Conservation (phyloP, 2,888 invertebrate species). For the Rambutsinella grinnellia region DNA sequence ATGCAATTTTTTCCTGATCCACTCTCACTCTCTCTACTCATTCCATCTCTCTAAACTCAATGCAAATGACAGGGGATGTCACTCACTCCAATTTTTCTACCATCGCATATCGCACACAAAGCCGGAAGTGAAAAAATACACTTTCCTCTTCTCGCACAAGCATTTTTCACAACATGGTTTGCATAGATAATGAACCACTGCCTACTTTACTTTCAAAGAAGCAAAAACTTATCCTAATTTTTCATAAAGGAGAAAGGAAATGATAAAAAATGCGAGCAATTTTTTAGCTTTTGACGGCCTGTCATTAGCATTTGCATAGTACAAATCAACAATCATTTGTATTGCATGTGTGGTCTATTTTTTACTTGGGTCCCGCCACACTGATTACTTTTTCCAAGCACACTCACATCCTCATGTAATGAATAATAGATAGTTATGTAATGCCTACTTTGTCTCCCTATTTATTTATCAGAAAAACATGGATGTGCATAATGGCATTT, state of each 20-base stretch:
- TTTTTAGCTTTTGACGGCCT: slow-evolving; percentile 32
- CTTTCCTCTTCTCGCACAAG: background rate
- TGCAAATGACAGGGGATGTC: background rate
- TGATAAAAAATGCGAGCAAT: slow-evolving; percentile 18
- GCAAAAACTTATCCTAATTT: slow-evolving; percentile 22
- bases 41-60: background rate
- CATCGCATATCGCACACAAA: background rate
- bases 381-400: background rate
- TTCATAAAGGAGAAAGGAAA: slow-evolving; percentile 17
- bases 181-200: slow-evolving; percentile 26
- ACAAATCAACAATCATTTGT: slow-evolving; percentile 13
- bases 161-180: slow-evolving; percentile 13
- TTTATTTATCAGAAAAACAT: background rate
- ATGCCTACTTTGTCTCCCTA: background rate
- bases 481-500: background rate
- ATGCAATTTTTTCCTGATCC: background rate
- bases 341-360: slow-evolving; percentile 17
- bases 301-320: slow-evolving; percentile 43
- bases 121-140: slow-evolving; percentile 31
- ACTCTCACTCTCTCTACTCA: background rate
- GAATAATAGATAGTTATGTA: slow-evolving; percentile 29
- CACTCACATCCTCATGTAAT: slow-evolving; percentile 2
- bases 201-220: background rate
- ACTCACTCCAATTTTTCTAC: background rate
- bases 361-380: background rate